These are phyloP conservation scores for Elgaria multicarinata DNA, from an alignment of 2,113 vertebrate species.

Conservation along the genomic window DNA sequence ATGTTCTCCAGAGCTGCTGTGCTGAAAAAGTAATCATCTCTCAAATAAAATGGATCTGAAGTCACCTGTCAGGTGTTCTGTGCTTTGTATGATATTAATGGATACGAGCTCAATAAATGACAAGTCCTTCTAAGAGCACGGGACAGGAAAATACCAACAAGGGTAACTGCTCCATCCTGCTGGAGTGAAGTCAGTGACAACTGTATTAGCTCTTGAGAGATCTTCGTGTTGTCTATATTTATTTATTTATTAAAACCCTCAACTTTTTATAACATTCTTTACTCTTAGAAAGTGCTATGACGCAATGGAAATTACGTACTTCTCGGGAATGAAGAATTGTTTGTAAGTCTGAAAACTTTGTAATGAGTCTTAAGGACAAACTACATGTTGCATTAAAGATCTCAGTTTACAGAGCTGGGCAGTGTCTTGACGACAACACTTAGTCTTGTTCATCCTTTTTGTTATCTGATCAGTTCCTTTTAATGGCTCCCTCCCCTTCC, in stretches of 20 bases:
- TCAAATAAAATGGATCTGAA: constrained; percentile 39
- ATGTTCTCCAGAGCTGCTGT: constrained; percentile 33
- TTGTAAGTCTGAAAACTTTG: not conserved
- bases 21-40: not conserved
- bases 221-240: not conserved
- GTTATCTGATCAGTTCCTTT: too few relatives aligned
- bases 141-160: accelerated
- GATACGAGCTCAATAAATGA: not conserved
- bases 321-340: not conserved
- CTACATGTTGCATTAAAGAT: too few relatives aligned
- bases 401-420: too few relatives aligned
- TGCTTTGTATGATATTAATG: constrained; percentile 10
- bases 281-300: too few relatives aligned
- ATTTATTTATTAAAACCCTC: too few relatives aligned
- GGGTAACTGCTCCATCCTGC: not conserved
- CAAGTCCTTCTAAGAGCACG: not conserved
- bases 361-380: not conserved
- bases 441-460: too few relatives aligned
- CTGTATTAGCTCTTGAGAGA: not conserved
- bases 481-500: too few relatives aligned
- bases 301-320: not conserved
- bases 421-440: too few relatives aligned
- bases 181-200: not conserved
- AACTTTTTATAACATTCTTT: too few relatives aligned
- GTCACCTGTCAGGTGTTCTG: not conserved